A percentile compares a stretch with the other conserved stretches of the same genome.
Evolutionary conservation across 2,888 invertebrate genomes (phyloP).

Genomic region (Anthophora plumipes): DNA sequence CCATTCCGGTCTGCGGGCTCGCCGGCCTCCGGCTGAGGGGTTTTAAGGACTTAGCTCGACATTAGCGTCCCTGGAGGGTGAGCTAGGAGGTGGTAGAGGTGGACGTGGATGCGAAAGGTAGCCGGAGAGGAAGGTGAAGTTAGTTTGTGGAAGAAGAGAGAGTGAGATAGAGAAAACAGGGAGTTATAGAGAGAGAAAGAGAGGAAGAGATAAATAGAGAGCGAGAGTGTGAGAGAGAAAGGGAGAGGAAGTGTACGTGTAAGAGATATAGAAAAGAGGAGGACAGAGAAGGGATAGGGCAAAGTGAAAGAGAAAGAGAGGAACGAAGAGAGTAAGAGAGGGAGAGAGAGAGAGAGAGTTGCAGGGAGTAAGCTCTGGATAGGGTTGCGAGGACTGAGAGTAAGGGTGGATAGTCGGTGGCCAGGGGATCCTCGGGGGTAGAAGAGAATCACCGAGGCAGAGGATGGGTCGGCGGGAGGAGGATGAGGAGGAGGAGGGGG

Average conservation of each 20-base stretch:
- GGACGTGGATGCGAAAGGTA: constrained; percentile 67
- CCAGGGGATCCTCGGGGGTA: constrained; percentile 65
- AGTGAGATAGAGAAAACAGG: constrained; percentile 46
- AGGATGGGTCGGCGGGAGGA: constrained; percentile 65
- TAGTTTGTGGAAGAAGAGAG: constrained; percentile 38
- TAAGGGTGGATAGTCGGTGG: constrained; percentile 74
- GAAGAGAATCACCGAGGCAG: constrained; percentile 58
- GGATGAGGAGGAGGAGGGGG: constrained; percentile 75
- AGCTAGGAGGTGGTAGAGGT: constrained; percentile 65
- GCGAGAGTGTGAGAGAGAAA: constrained; percentile 52
- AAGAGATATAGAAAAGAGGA: constrained; percentile 33
- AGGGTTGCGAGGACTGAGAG: constrained; percentile 78
- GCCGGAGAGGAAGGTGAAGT: constrained; percentile 63
- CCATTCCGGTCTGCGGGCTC: constrained; percentile 82
- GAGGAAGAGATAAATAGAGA: constrained; percentile 49
- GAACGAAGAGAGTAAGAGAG: constrained; percentile 36
- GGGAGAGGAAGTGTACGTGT: constrained; percentile 26
- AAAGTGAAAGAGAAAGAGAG: constrained; percentile 44
- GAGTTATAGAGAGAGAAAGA: constrained; percentile 20
- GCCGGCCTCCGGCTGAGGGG: constrained; percentile 80
- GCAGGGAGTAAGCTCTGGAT: constrained; percentile 75
- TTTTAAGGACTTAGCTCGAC: constrained; percentile 84
- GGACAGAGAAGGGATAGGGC: constrained; percentile 38
- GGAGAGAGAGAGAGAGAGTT: constrained; percentile 58
- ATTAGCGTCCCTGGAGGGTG: constrained; percentile 82